Evolutionary conservation across 2,888 invertebrate species (phyloP).

Genomic region (Polietes domitor): DNA sequence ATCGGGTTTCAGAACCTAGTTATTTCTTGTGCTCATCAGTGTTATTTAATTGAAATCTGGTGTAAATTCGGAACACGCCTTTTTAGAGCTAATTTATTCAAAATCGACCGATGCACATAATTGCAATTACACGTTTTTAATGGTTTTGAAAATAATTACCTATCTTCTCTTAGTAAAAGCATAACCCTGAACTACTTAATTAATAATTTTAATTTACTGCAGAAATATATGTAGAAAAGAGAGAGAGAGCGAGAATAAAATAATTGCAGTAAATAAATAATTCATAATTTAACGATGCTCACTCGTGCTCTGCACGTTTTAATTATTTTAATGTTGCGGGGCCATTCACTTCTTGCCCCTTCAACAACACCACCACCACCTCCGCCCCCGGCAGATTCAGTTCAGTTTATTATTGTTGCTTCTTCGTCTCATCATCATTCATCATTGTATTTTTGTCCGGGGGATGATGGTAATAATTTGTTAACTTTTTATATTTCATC

Average conservation of each 20-base stretch:
- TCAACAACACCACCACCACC: background rate
- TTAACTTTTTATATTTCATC: conserved; percentile 9
- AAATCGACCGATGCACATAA: no score
- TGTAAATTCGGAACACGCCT: no score
- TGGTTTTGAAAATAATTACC: no score
- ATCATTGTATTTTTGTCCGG: background rate
- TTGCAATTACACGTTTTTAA: no score
- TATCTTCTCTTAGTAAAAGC: no score
- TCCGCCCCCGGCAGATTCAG: no score
- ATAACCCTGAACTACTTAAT: no score
- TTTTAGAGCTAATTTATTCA: no score
- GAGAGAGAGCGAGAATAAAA: background rate
- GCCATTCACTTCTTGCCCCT: background rate
- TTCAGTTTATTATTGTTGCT: background rate
- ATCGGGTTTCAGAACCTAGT: no score
- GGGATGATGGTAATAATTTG: conserved; percentile 24
- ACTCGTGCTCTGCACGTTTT: background rate
- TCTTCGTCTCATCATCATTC: background rate
- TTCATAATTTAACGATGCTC: conserved; percentile 6
- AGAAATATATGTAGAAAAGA: background rate
- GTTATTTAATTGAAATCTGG: no score
- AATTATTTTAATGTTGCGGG: conserved; percentile 12
- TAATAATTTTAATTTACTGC: conserved; percentile 7
- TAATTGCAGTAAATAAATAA: conserved; percentile 7
- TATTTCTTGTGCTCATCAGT: no score